These are phyloP conservation scores for Oncorhynchus masou DNA, from an alignment of 2,113 vertebrate genomes.

Conservation along the genomic window DNA sequence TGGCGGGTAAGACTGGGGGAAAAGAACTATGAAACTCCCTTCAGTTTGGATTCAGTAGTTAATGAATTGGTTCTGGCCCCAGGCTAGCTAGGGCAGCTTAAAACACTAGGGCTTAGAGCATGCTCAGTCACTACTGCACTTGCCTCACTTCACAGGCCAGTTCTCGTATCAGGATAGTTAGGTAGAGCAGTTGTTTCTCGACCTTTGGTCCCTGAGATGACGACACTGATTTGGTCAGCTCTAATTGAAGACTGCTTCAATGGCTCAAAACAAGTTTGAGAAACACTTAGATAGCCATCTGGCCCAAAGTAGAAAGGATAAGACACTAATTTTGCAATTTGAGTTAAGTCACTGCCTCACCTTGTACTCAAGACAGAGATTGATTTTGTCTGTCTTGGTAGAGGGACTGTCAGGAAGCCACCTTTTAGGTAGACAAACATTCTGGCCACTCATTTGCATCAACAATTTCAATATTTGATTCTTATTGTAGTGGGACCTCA, in stretches of 20 bases:
- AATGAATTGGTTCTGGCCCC: too few species aligned
- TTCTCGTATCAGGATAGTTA: neutral
- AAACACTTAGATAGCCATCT: neutral
- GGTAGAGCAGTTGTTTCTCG: too few species aligned
- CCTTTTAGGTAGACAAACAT: neutral
- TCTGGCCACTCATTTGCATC: slow-evolving; percentile 27
- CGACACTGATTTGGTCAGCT: too few species aligned
- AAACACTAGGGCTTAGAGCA: neutral
- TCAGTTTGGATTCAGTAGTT: too few species aligned
- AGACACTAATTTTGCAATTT: too few species aligned
- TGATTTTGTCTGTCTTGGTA: slow-evolving; percentile 5
- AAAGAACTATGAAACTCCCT: neutral
- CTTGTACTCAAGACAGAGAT: slow-evolving; percentile 3
- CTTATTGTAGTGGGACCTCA: neutral
- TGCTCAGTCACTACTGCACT: neutral
- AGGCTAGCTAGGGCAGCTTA: neutral
- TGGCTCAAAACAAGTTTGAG: too few species aligned
- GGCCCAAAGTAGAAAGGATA: neutral
- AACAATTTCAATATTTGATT: neutral
- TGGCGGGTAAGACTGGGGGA: too few species aligned
- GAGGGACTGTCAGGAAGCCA: neutral
- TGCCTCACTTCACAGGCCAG: neutral
- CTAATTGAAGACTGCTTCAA: too few species aligned
- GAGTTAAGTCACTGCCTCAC: neutral
- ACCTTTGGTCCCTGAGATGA: too few species aligned